phyloP scores from a whole-genome alignment of 2,113 vertebrate species.

The Zosterops lateralis region DNA sequence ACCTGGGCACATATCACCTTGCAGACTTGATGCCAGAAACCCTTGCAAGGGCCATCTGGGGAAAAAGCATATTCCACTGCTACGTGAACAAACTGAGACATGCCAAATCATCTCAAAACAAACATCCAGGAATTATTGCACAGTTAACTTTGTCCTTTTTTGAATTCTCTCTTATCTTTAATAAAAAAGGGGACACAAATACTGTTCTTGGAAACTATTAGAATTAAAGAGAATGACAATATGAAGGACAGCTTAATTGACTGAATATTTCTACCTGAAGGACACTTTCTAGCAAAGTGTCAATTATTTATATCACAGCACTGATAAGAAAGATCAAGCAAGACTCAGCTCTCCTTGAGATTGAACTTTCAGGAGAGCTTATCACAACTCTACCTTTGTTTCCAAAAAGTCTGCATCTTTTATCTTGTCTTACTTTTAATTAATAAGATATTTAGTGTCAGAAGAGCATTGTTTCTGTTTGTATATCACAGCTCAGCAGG shows the following conservation, averaged over 20 bases:
- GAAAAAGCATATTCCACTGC: not conserved
- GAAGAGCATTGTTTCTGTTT: not conserved
- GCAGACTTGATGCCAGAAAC: not conserved
- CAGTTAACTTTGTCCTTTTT: not conserved
- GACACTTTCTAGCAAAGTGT: not conserved
- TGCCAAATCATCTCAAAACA: not conserved
- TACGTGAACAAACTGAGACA: not conserved
- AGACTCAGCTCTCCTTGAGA: not conserved
- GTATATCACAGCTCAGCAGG: not conserved
- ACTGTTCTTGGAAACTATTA: not conserved
- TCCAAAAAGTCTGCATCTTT: not conserved
- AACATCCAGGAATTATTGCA: not conserved
- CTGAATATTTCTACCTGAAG: not conserved
- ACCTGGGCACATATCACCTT: not conserved
- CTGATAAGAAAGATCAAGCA: not conserved
- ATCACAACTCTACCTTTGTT: not conserved
- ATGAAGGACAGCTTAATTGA: not conserved
- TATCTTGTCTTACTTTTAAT: not conserved
- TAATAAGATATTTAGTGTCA: not conserved
- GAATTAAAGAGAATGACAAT: not conserved
- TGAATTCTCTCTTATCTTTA: not conserved
- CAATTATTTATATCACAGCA: slow-evolving; percentile 24
- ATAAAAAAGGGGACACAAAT: not conserved
- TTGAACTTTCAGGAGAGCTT: not conserved
- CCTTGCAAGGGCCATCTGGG: not conserved